Evolutionary conservation across 64 coral and sea anemone genomes (phyloP).

Genomic region (Montipora efflorescens): DNA sequence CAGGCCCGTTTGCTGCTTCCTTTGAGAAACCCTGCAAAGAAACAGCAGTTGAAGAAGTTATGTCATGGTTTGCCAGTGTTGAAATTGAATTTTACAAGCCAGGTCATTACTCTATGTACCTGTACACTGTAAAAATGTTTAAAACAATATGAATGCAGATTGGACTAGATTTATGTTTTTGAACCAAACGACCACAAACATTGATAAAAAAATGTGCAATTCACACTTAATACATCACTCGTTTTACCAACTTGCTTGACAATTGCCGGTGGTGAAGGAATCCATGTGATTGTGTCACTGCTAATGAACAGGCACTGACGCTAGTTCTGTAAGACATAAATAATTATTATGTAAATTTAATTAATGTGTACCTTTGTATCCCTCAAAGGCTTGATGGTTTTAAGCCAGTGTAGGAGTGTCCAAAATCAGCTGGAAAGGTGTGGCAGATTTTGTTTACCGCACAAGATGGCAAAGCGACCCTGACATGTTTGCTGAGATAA

Average conservation of each 20-base stretch:
- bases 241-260: no score
- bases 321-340: not conserved
- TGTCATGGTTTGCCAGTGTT: no score
- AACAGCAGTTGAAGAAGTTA: constrained; percentile 18
- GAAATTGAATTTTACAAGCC: no score
- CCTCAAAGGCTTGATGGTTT: not conserved
- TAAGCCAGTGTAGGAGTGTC: not conserved
- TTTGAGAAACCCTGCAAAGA: constrained; percentile 39
- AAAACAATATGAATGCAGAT: no score
- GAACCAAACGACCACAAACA: no score
- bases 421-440: constrained; percentile 11
- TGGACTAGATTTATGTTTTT: no score
- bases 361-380: not conserved
- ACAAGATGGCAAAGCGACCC: constrained; percentile 20
- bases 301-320: not conserved
- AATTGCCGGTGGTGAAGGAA: no score
- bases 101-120: no score
- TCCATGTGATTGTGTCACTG: not conserved
- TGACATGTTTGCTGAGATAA: constrained; percentile 10
- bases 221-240: no score
- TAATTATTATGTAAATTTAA: not conserved
- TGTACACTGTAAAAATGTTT: no score
- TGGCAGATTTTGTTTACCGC: not conserved
- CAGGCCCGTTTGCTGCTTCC: constrained; percentile 1
- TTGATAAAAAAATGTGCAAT: no score